Conservation (phyloP, 2,888 invertebrate species). For the Gryllus longicercus region DNA sequence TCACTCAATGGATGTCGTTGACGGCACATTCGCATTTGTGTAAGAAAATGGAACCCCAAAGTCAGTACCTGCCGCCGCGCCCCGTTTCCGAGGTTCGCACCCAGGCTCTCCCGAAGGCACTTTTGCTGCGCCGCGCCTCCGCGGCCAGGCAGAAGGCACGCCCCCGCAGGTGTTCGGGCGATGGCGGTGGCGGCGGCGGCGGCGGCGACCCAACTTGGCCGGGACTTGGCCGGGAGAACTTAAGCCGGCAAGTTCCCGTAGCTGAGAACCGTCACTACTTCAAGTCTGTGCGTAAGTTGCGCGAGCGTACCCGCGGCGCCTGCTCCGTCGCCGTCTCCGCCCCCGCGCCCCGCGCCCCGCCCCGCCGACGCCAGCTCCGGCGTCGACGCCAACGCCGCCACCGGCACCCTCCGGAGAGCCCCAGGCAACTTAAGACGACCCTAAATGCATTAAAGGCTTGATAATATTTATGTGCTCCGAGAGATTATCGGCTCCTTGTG, state of each 20-base stretch:
- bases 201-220: not conserved
- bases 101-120: not conserved
- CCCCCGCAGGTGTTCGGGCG: not conserved
- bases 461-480: conserved; percentile 42
- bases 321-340: not conserved
- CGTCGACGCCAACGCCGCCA: not conserved
- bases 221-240: not conserved
- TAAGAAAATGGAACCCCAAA: too few relatives aligned
- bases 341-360: not conserved
- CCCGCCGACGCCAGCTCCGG: not conserved
- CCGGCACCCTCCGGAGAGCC: not conserved
- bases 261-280: conserved; percentile 7
- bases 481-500: conserved; percentile 40
- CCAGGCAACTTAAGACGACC: conserved; percentile 7
- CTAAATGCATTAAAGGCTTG: conserved; percentile 22
- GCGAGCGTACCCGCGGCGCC: not conserved
- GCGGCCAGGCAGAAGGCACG: too few relatives aligned
- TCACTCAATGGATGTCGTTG: too few relatives aligned
- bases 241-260: not conserved
- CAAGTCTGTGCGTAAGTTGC: conserved; percentile 1
- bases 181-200: not conserved
- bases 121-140: too few relatives aligned
- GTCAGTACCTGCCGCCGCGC: too few relatives aligned
- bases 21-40: too few relatives aligned
- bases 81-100: too few relatives aligned